Conservation (phyloP, 2,888 invertebrate genomes). For the Ectemnius lituratus region DNA sequence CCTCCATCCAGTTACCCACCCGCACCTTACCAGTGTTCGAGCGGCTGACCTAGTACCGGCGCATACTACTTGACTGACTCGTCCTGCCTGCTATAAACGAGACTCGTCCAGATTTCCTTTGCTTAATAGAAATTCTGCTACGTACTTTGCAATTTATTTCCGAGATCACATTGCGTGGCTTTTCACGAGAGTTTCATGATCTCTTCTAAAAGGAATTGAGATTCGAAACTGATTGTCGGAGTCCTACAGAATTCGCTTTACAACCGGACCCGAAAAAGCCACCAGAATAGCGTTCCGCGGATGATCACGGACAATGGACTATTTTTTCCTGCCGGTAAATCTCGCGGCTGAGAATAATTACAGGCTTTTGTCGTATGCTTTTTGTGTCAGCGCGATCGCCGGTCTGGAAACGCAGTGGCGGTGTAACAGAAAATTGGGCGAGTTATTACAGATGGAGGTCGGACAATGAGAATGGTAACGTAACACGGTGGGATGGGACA, state of each 20-base stretch:
- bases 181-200: too few species aligned
- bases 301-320: slow-evolving; percentile 23
- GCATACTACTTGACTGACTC: not conserved
- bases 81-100: not conserved
- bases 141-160: too few species aligned
- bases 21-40: not conserved
- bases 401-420: too few species aligned
- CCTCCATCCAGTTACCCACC: not conserved
- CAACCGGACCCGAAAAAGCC: not conserved
- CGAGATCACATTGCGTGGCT: too few species aligned
- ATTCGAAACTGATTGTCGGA: too few species aligned
- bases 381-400: too few species aligned
- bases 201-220: too few species aligned
- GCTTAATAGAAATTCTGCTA: not conserved
- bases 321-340: slow-evolving; percentile 24
- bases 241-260: too few species aligned
- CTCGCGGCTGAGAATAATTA: slow-evolving; percentile 3
- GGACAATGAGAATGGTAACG: not conserved
- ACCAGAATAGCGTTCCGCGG: slow-evolving; percentile 24
- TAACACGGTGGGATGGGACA: not conserved
- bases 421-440: too few species aligned
- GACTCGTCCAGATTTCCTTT: not conserved
- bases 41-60: not conserved
- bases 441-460: too few species aligned
- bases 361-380: not conserved